phyloP scores from a whole-genome alignment of 1,140 invertebrate genomes.

The Eufriesea mexicana region DNA sequence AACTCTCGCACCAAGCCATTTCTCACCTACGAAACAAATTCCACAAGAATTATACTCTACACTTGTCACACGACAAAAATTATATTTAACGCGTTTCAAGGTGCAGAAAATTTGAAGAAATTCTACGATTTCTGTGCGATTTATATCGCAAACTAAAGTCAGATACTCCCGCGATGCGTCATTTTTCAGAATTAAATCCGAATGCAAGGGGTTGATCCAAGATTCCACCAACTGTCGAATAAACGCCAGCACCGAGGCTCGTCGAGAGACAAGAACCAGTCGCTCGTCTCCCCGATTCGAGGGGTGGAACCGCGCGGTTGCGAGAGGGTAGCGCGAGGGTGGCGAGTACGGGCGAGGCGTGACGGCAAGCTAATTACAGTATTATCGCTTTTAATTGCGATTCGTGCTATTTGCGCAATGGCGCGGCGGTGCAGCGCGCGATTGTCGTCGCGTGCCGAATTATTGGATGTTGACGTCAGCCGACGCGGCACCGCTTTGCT shows the following conservation, averaged over 20 bases:
- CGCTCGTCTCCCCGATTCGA: background rate
- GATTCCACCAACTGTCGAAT: background rate
- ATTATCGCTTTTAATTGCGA: slow-evolving; percentile 76
- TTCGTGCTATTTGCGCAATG: slow-evolving; percentile 70
- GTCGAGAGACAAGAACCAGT: background rate
- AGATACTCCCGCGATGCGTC: too few species aligned
- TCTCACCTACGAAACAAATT: too few species aligned
- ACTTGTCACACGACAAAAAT: too few species aligned
- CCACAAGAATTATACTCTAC: too few species aligned
- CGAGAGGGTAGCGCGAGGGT: background rate
- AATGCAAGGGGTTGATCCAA: background rate
- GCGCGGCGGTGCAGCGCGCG: slow-evolving; percentile 54
- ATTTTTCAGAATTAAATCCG: too few species aligned
- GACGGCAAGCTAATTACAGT: slow-evolving; percentile 66
- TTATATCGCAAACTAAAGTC: too few species aligned
- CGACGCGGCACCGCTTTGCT: slow-evolving; percentile 63
- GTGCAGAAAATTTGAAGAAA: too few species aligned
- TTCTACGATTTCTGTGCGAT: too few species aligned
- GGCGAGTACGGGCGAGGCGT: background rate
- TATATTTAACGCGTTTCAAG: too few species aligned
- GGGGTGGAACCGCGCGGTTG: background rate
- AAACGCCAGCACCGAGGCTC: background rate
- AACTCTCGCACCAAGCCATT: too few species aligned
- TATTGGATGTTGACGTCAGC: slow-evolving; percentile 77
- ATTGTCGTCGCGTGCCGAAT: slow-evolving; percentile 77